phyloP scores from a whole-genome alignment of 2,797 vertebrate species.

The Lepus oiostolus region DNA sequence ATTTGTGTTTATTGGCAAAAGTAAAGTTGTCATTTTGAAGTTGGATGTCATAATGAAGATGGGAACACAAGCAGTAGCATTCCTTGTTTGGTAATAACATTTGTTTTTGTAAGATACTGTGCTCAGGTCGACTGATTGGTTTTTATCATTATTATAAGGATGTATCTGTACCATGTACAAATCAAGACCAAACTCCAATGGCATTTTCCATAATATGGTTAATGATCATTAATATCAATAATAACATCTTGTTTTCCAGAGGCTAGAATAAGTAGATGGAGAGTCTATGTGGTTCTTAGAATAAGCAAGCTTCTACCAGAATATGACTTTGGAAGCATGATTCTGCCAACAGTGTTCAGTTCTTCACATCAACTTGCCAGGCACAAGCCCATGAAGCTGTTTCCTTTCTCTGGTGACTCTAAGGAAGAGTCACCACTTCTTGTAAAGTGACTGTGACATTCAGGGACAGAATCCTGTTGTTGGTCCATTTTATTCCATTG shows the following conservation, averaged over 20 bases:
- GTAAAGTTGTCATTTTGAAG: conserved; percentile 29
- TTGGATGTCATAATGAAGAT: not conserved
- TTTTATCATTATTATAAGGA: not conserved
- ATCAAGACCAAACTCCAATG: not conserved
- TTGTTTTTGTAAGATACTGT: not conserved
- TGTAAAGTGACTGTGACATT: conserved; percentile 16
- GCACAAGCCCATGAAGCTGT: not conserved
- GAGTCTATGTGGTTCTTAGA: not conserved
- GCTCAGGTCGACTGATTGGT: not conserved
- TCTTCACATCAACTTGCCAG: conserved; percentile 26
- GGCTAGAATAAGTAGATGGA: not conserved
- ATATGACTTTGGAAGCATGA: not conserved
- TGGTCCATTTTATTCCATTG: not conserved
- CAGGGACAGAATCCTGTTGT: not conserved
- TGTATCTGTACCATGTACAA: not conserved
- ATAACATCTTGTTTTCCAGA: not conserved
- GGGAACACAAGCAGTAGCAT: not conserved
- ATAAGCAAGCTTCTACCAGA: not conserved
- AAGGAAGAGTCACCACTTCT: not conserved
- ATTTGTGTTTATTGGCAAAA: conserved; percentile 35
- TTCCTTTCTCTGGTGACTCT: not conserved
- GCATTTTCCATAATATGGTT: not conserved
- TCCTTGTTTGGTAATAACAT: conserved; percentile 2
- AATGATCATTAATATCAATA: not conserved
- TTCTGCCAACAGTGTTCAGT: not conserved